Percentiles rank a stretch among this genome's conserved stretches.
phyloP scores from a whole-genome alignment of 2,797 vertebrate genomes.

The Falco cherrug region DNA sequence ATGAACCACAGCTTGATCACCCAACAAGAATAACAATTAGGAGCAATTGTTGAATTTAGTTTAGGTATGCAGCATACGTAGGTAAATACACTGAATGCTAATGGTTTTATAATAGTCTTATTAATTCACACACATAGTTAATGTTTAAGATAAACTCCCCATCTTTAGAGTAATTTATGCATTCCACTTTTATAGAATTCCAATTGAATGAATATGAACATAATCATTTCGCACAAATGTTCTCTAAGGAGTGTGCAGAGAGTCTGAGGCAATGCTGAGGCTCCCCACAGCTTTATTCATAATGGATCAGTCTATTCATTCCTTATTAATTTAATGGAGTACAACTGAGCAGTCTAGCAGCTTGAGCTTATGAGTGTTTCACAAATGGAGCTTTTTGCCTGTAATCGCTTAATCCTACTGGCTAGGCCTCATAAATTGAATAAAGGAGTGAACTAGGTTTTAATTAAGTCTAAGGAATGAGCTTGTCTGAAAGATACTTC shows the following conservation, averaged over 20 bases:
- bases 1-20: slow-evolving; percentile 72
- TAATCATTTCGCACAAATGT: slow-evolving; percentile 87
- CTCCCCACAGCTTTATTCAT: slow-evolving; percentile 87
- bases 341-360: slow-evolving; percentile 86
- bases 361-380: slow-evolving; percentile 91
- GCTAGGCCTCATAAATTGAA: slow-evolving; percentile 90
- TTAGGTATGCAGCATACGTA: slow-evolving; percentile 76
- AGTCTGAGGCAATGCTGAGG: slow-evolving; percentile 78
- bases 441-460: slow-evolving; percentile 91
- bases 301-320: slow-evolving; percentile 89
- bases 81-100: slow-evolving; percentile 87
- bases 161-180: slow-evolving; percentile 85
- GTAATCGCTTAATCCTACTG: slow-evolving; percentile 99
- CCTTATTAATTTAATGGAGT: slow-evolving; percentile 93
- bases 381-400: slow-evolving; percentile 91
- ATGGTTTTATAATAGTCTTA: slow-evolving; percentile 95
- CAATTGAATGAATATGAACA: slow-evolving; percentile 85
- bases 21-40: slow-evolving; percentile 70
- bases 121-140: slow-evolving; percentile 92
- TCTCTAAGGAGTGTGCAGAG: slow-evolving; percentile 83
- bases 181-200: slow-evolving; percentile 87
- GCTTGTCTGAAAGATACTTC: slow-evolving; percentile 79
- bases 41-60: slow-evolving; percentile 78
- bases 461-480: slow-evolving; percentile 94
- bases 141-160: slow-evolving; percentile 86